Percentiles rank a stretch among this genome's conserved stretches.
Conservation (phyloP, 1,140 invertebrate genomes). For the Babylonia areolata region DNA sequence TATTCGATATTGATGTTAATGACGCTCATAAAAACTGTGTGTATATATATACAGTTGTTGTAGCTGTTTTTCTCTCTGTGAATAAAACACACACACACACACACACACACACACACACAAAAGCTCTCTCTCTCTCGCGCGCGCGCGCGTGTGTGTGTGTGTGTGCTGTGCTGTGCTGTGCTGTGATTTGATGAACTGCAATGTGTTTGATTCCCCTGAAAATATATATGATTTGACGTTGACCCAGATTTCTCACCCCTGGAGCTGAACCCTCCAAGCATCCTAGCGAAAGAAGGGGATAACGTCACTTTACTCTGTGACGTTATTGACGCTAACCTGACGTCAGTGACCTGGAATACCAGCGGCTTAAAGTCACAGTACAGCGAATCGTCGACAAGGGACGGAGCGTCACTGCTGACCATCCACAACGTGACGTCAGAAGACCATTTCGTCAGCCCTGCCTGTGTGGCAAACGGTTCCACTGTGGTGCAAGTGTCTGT, state of each 20-base stretch:
- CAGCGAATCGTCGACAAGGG: neutral
- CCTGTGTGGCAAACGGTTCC: neutral
- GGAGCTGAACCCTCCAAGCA: neutral
- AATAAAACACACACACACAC: too few species aligned
- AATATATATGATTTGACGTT: too few species aligned
- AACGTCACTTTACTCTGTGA: neutral
- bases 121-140: neutral
- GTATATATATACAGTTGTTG: too few species aligned
- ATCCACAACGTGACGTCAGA: neutral
- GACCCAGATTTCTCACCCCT: neutral
- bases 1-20: too few species aligned
- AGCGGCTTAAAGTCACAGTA: neutral
- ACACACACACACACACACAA: neutral
- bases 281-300: neutral
- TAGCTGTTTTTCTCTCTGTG: too few species aligned
- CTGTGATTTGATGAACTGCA: too few species aligned
- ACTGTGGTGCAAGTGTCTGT: neutral
- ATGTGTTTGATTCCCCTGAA: too few species aligned
- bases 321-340: neutral
- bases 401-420: neutral
- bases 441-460: neutral
- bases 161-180: too few species aligned
- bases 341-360: conserved; percentile 1
- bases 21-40: too few species aligned
- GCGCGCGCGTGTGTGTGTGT: too few species aligned